These are phyloP conservation scores for Tenualosa thibaudeaui DNA, from an alignment of 2,797 vertebrate genomes.

Conservation along the genomic window DNA sequence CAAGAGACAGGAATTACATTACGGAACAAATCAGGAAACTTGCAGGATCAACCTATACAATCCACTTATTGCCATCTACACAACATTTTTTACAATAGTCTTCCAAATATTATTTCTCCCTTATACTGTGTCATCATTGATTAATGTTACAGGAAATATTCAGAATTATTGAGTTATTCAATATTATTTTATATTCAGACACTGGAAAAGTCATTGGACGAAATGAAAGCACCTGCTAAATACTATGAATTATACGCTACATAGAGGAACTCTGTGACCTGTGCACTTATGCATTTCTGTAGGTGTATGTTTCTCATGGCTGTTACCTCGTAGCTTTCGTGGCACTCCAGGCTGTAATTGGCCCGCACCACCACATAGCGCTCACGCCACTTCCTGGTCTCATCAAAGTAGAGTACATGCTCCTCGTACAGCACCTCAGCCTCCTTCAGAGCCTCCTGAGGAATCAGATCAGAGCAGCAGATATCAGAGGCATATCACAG, in stretches of 20 bases:
- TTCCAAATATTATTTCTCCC: background rate
- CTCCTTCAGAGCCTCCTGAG: constrained; percentile 66
- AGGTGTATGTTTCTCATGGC: background rate
- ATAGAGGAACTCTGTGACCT: background rate
- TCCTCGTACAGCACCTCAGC: constrained; percentile 79
- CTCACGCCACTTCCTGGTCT: constrained; percentile 87
- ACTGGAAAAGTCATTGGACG: background rate
- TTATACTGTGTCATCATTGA: background rate
- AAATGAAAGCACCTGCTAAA: background rate
- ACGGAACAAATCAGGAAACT: background rate
- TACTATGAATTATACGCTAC: background rate
- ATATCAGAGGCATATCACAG: background rate
- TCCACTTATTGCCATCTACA: background rate
- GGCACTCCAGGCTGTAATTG: constrained; percentile 84
- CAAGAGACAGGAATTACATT: too few species aligned
- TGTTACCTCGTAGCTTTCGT: constrained; percentile 84
- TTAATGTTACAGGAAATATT: too few species aligned
- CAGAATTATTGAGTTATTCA: too few species aligned
- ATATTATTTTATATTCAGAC: too few species aligned
- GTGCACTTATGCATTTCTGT: background rate
- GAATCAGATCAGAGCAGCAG: constrained; percentile 15
- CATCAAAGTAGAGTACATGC: constrained; percentile 74
- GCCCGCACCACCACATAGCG: constrained; percentile 82
- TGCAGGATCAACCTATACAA: background rate
- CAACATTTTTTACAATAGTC: background rate